Conservation (phyloP, 1,140 invertebrate species). For the Anadara kagoshimensis region DNA sequence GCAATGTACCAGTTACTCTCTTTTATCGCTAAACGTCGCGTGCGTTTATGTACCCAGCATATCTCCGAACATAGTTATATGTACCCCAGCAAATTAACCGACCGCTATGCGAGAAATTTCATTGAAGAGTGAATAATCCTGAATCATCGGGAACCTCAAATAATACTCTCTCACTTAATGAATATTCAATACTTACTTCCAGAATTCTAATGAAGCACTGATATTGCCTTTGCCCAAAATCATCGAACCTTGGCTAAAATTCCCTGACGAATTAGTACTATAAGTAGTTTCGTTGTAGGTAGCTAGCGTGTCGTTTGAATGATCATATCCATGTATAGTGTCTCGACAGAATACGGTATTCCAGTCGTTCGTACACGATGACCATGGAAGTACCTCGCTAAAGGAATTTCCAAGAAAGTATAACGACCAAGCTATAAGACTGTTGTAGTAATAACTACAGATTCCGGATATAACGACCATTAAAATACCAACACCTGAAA, state of each 20-base stretch:
- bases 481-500: conserved; percentile 55
- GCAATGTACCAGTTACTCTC: neutral
- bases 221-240: neutral
- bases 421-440: conserved; percentile 95
- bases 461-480: conserved; percentile 61
- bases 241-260: neutral
- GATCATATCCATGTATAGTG: conserved; percentile 87
- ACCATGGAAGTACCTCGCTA: conserved; percentile 87
- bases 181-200: neutral
- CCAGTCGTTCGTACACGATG: conserved; percentile 92
- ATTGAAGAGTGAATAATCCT: too few relatives aligned
- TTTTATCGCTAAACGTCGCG: neutral
- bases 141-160: neutral
- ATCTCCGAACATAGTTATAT: neutral
- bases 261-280: neutral
- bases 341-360: conserved; percentile 88
- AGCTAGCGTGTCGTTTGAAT: neutral
- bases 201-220: neutral
- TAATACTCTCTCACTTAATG: neutral
- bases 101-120: too few relatives aligned
- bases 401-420: conserved; percentile 85
- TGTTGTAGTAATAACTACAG: conserved; percentile 90
- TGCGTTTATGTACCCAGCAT: neutral
- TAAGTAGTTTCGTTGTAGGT: neutral
- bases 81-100: too few relatives aligned